Base-by-base conservation (phyloP, 2,888 invertebrate genomes). In the Fabriciana adippe region DNA sequence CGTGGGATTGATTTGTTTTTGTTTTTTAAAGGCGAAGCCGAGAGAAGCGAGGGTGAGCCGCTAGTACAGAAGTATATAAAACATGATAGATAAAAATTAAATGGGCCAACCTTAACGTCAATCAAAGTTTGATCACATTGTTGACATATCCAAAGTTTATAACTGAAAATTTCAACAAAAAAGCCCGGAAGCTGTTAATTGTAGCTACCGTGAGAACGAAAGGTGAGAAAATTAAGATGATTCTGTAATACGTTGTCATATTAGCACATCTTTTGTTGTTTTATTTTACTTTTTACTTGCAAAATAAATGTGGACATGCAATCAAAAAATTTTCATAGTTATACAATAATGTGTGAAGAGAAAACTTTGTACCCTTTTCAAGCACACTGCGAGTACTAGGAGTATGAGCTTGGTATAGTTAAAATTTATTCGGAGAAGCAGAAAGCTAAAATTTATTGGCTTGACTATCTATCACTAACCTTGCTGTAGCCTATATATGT, bases 141-240 rank as follows among this genome's bases (percentile, higher is more conserved):
- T 47, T 47, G n/a, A 59, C 26, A 59, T n/a, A 59, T 45, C 31
- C 59, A 59, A 60, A 26, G 62, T 41, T 64, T 60, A 57, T 56
- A 67, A 64, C 8, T 48, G 26, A 21, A 64, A 70, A 53, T 51
- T 53, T 51, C 55, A 67, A 70, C 64, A 64, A 64, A 66, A 64
- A 60, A 41, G 35, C 6, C 63, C 54, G 69, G 67, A 70, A 70
- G 55, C 56, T 64, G 69, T 35, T 70, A 70, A 70, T 70, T 67
- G 47, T 31, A 11, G 47, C 13, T 26, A 13, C 61, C 60, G 69
- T 70, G 69, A 64, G 69, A 70, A 70, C 67, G 41, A 53, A 35
- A 56, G 60, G 67, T 64, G 69, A 69, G 69, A 60, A 45, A 64
- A 70, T 56, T 64, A 56, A 64, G 51, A 56, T 15, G 47, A 48